Conservation (phyloP, 2,797 vertebrate species). For the Anniella stebbinsi region DNA sequence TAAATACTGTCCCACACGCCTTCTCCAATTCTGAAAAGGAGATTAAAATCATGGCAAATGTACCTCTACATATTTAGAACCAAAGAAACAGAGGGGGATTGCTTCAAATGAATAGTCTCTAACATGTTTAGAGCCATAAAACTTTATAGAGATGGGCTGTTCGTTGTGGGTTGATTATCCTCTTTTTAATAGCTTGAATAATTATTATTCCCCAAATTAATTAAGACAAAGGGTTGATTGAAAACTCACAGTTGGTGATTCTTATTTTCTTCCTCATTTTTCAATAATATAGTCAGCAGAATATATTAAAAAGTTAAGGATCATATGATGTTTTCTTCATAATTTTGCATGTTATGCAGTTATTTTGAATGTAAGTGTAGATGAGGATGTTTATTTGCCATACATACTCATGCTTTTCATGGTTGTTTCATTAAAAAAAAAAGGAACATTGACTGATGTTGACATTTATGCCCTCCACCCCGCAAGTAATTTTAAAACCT, state of each 20-base stretch:
- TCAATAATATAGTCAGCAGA: background rate
- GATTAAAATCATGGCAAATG: background rate
- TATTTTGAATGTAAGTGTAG: background rate
- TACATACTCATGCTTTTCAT: background rate
- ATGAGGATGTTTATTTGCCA: conserved; percentile 6
- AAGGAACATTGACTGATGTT: background rate
- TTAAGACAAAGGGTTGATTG: conserved; percentile 19
- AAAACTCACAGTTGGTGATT: conserved; percentile 17
- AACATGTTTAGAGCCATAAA: background rate
- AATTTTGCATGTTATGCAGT: background rate
- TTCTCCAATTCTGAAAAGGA: conserved; percentile 6
- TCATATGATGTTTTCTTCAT: background rate
- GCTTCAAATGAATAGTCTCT: conserved; percentile 7
- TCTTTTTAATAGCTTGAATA: background rate
- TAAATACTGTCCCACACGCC: conserved; percentile 32
- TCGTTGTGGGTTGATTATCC: background rate
- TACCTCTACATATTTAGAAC: background rate
- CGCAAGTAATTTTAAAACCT: background rate
- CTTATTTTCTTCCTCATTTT: background rate
- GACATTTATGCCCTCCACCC: background rate
- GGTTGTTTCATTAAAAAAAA: background rate
- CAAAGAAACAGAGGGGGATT: background rate
- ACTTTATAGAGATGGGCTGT: conserved; percentile 25
- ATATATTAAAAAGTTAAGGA: background rate
- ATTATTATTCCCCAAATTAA: background rate